phyloP scores from a whole-genome alignment of 1,140 invertebrate genomes.

The Brachionus plicatilis region DNA sequence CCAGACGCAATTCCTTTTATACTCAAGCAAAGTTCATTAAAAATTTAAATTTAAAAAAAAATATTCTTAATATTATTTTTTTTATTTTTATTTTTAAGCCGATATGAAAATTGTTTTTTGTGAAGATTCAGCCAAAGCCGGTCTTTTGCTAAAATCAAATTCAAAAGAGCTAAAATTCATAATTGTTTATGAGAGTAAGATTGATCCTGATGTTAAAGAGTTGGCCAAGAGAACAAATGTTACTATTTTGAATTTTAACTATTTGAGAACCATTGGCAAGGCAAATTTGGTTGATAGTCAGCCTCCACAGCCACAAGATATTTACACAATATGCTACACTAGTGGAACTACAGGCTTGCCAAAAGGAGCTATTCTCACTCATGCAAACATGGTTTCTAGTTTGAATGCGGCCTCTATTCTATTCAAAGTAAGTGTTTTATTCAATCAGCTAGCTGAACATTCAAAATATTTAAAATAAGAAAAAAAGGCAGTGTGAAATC shows the following conservation, averaged over 20 bases:
- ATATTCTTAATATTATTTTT: not conserved
- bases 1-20: constrained; percentile 1
- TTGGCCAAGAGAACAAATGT: constrained; percentile 17
- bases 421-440: not conserved
- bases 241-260: not conserved
- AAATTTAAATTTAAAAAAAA: not conserved
- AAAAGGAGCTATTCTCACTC: constrained; percentile 92
- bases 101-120: constrained; percentile 34
- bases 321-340: constrained; percentile 90
- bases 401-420: not conserved
- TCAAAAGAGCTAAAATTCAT: not conserved
- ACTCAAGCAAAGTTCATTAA: not conserved
- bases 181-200: not conserved
- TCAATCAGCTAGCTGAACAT: not conserved
- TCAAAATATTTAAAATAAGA: too few relatives aligned
- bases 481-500: too few relatives aligned
- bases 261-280: not conserved
- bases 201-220: not conserved
- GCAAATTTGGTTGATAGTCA: not conserved
- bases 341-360: constrained; percentile 90
- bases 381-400: constrained; percentile 69
- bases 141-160: not conserved
- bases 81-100: not conserved
- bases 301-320: constrained; percentile 68
- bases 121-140: constrained; percentile 12